These are phyloP conservation scores for Penaeus vannamei DNA, from an alignment of 1,140 invertebrate genomes.

Conservation along the genomic window DNA sequence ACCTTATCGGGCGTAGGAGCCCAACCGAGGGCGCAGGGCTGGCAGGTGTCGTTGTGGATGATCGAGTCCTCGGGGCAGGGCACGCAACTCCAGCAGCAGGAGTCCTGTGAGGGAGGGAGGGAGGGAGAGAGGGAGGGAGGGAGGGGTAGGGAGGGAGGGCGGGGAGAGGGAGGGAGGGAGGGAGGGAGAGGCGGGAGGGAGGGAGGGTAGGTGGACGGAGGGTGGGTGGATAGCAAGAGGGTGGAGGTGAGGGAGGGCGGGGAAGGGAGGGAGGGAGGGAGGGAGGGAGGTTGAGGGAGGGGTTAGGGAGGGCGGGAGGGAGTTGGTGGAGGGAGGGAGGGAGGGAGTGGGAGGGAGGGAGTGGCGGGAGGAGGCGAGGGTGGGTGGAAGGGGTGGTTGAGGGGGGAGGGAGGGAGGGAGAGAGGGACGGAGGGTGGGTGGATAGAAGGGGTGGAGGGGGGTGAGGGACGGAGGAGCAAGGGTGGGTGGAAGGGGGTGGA, in stretches of 20 bases:
- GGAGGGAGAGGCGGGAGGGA: neutral
- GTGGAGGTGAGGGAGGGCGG: neutral
- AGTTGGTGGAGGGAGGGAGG: neutral
- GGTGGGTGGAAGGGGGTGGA: no score
- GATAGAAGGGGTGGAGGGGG: no score
- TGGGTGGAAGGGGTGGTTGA: neutral
- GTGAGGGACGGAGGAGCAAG: no score
- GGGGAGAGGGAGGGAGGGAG: neutral
- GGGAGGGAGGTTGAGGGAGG: neutral
- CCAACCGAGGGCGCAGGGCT: constrained; percentile 77
- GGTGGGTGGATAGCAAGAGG: neutral
- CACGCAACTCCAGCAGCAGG: constrained; percentile 85
- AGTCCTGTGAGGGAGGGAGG: constrained; percentile 72
- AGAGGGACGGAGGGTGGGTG: no score
- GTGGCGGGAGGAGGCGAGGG: constrained; percentile 2
- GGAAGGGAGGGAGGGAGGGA: neutral
- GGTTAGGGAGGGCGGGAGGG: neutral
- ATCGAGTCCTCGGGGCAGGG: constrained; percentile 79
- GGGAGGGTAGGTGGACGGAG: neutral
- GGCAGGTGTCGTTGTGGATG: constrained; percentile 80
- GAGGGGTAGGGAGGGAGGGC: no score
- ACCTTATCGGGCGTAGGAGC: constrained; percentile 78
- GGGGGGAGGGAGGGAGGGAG: neutral
- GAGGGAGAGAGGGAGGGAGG: neutral
- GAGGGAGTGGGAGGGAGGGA: neutral